Percentiles rank a stretch among this genome's conserved stretches.
Evolutionary conservation across 2,888 invertebrate species (phyloP).

Genomic region (Camponotus fellah): DNA sequence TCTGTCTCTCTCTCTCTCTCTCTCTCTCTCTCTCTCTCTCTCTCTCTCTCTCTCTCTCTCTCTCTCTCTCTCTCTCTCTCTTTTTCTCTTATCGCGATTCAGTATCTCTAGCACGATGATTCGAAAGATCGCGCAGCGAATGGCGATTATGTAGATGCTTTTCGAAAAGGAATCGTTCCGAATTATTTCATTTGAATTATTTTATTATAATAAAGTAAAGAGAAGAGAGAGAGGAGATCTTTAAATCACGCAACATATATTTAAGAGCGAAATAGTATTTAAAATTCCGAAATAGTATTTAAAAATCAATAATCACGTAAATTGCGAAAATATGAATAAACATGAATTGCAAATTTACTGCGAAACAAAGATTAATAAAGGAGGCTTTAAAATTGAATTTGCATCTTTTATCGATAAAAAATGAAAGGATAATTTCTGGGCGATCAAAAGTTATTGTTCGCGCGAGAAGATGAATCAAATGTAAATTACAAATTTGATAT

Average conservation of each 20-base stretch:
- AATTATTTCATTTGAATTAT: background rate
- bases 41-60: background rate
- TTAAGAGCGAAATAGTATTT: background rate
- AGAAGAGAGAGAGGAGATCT: background rate
- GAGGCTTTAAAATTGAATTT: too few species aligned
- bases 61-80: background rate
- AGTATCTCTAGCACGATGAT: slow-evolving; percentile 29
- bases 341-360: too few species aligned
- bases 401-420: too few species aligned
- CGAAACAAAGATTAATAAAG: too few species aligned
- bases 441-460: too few species aligned
- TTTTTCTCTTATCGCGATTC: background rate
- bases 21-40: background rate
- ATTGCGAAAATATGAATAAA: background rate
- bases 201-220: background rate
- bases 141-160: background rate
- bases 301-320: background rate
- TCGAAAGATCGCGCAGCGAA: background rate
- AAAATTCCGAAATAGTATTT: background rate
- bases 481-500: too few species aligned
- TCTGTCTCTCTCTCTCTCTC: background rate
- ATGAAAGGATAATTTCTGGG: too few species aligned
- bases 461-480: too few species aligned
- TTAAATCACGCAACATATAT: background rate
- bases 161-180: background rate